phyloP scores from a whole-genome alignment of 2,113 vertebrate species.

The Pachyramphus minor region DNA sequence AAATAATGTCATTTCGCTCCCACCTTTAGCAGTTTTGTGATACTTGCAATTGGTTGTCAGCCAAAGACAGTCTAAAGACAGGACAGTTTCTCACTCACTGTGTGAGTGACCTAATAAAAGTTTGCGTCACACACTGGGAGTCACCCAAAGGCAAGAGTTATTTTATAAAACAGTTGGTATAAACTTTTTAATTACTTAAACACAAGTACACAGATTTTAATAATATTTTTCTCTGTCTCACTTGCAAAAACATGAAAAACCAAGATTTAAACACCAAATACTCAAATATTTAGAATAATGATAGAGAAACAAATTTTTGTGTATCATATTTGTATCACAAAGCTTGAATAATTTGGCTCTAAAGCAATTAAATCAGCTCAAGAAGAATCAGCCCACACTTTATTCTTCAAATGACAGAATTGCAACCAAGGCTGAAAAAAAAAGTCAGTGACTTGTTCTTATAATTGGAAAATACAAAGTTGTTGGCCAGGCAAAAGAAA shows the following conservation, averaged over 20 bases:
- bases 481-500: not conserved
- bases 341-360: not conserved
- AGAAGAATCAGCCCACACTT: not conserved
- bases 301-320: not conserved
- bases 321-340: not conserved
- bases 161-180: not conserved
- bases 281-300: not conserved
- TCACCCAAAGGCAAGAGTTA: not conserved
- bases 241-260: not conserved
- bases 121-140: not conserved
- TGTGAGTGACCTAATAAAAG: not conserved
- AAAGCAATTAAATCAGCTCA: not conserved
- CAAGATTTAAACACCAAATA: not conserved
- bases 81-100: not conserved
- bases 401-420: not conserved
- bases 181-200: not conserved
- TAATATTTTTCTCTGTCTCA: not conserved
- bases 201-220: not conserved
- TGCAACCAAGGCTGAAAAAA: not conserved
- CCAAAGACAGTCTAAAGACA: constrained; percentile 12
- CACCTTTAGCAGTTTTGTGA: not conserved
- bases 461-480: not conserved
- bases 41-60: constrained; percentile 23
- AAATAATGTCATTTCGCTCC: not conserved
- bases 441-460: not conserved